These are phyloP conservation scores for Paramormyrops hopkinsi DNA, from an alignment of 2,797 vertebrate species.

Conservation along the genomic window DNA sequence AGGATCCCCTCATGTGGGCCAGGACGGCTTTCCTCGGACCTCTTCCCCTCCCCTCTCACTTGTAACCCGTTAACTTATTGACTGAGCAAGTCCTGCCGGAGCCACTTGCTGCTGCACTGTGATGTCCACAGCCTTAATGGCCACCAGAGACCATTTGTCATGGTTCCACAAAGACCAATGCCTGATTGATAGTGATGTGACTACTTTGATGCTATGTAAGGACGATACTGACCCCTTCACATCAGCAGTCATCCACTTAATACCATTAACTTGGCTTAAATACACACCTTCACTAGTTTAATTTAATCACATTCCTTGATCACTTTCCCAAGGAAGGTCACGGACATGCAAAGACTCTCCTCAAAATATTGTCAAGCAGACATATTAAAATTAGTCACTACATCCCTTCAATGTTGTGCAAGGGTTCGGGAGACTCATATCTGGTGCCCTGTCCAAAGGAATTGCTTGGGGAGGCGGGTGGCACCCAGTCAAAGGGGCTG, in stretches of 20 bases:
- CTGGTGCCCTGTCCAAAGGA: not conserved
- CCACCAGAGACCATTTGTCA: not conserved
- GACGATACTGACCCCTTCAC: not conserved
- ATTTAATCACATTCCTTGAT: not conserved
- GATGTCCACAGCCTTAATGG: not conserved
- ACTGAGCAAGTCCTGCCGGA: not conserved
- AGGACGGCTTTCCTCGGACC: not conserved
- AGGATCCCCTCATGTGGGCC: not conserved
- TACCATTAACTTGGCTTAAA: conserved; percentile 5
- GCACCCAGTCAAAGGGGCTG: not conserved
- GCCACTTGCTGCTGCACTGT: conserved; percentile 10
- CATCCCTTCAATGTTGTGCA: not conserved
- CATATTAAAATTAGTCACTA: not conserved
- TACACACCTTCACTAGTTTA: not conserved
- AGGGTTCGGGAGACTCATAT: not conserved
- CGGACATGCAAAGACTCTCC: not conserved
- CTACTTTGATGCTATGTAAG: not conserved
- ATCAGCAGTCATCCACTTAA: conserved; percentile 12
- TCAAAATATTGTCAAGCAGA: not conserved
- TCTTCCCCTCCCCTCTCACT: conserved; percentile 11
- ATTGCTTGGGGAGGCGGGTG: not conserved
- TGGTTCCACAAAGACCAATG: not conserved
- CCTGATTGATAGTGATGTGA: not conserved
- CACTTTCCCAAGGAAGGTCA: not conserved
- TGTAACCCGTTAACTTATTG: not conserved